These are phyloP conservation scores for Teinopalpus imperialis DNA, from an alignment of 2,888 invertebrate genomes.

Conservation along the genomic window DNA sequence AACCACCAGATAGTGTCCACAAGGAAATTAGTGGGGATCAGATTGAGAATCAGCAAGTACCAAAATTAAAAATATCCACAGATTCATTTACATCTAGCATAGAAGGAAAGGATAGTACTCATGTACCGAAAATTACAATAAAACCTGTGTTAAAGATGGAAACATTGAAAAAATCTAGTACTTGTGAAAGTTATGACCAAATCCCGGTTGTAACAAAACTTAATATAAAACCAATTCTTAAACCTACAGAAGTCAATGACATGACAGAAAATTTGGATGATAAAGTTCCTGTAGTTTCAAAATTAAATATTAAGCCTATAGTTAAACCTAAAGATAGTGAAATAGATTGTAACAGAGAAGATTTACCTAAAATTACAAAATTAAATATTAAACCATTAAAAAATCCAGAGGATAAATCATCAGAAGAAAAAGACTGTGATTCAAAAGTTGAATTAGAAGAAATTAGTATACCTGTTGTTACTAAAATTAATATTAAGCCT, in stretches of 20 bases:
- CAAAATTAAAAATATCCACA: conserved; percentile 44
- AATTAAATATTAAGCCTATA: conserved; percentile 80
- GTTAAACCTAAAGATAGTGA: conserved; percentile 74
- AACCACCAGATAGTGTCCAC: conserved; percentile 51
- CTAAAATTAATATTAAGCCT: conserved; percentile 81
- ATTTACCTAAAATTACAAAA: conserved; percentile 77
- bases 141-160: conserved; percentile 70
- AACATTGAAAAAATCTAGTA: conserved; percentile 42
- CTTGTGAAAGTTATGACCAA: conserved; percentile 56
- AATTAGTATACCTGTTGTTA: conserved; percentile 73
- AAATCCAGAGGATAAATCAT: conserved; percentile 66
- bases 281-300: conserved; percentile 77
- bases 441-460: conserved; percentile 59
- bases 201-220: conserved; percentile 69
- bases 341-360: conserved; percentile 68
- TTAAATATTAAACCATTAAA: conserved; percentile 80
- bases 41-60: conserved; percentile 39
- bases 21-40: conserved; percentile 42
- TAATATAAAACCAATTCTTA: conserved; percentile 74
- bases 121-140: conserved; percentile 83
- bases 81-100: conserved; percentile 48
- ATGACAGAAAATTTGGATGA: conserved; percentile 54
- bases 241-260: conserved; percentile 59
- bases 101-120: conserved; percentile 59
- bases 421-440: conserved; percentile 72